These are phyloP conservation scores for Butorides virescens DNA, from an alignment of 2,113 vertebrate species.

Conservation along the genomic window DNA sequence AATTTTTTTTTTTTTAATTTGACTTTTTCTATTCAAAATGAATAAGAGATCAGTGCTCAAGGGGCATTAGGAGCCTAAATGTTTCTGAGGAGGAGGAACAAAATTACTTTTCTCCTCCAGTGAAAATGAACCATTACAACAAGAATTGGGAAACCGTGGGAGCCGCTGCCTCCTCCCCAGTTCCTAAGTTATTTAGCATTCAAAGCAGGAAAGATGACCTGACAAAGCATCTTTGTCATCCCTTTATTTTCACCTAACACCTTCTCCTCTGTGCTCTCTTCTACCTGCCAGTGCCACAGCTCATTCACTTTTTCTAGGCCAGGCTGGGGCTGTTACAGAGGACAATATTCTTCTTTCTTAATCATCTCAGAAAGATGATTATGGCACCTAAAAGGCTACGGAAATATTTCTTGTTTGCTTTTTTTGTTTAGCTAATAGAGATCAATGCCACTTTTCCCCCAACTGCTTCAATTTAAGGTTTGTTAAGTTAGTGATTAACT, in stretches of 20 bases:
- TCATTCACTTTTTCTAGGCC: background rate
- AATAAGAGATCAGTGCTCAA: background rate
- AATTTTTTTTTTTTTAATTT: background rate
- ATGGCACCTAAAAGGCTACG: background rate
- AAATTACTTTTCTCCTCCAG: background rate
- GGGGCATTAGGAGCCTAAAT: background rate
- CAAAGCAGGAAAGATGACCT: background rate
- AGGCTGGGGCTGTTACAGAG: background rate
- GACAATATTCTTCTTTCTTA: background rate
- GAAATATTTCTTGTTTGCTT: background rate
- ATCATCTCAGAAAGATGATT: background rate
- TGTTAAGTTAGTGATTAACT: constrained; percentile 19
- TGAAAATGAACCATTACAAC: background rate
- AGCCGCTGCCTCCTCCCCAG: background rate
- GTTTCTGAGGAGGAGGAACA: background rate
- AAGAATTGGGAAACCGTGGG: background rate
- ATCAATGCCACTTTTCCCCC: background rate
- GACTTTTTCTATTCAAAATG: background rate
- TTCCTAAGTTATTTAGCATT: background rate
- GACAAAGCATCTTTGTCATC: background rate
- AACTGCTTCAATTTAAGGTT: background rate
- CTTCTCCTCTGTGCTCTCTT: background rate
- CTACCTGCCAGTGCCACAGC: background rate
- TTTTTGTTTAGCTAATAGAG: background rate
- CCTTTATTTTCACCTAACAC: background rate